These are phyloP conservation scores for Uromys caudimaculatus DNA, from an alignment of 2,797 vertebrate genomes.

Conservation along the genomic window DNA sequence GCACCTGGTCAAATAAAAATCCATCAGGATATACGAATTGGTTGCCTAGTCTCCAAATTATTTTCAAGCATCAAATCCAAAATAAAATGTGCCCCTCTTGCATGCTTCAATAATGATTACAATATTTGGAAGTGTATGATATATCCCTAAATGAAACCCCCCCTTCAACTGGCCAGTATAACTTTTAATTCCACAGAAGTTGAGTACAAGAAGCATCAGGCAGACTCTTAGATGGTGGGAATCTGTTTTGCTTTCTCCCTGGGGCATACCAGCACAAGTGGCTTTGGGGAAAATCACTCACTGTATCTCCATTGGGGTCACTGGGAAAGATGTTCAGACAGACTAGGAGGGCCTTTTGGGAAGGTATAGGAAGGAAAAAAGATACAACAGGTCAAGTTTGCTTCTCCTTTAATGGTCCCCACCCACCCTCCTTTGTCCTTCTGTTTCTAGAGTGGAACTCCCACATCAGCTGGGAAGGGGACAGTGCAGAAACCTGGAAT, in stretches of 20 bases:
- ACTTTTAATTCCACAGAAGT: not conserved
- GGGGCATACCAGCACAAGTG: not conserved
- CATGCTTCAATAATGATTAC: slow-evolving; percentile 78
- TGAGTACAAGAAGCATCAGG: not conserved
- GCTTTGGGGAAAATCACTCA: not conserved
- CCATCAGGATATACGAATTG: slow-evolving; percentile 81
- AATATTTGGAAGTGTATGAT: slow-evolving; percentile 62
- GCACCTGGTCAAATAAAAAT: slow-evolving; percentile 87
- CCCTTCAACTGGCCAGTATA: not conserved
- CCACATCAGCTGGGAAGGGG: not conserved
- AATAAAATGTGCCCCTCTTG: slow-evolving; percentile 83
- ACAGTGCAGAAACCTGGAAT: not conserved
- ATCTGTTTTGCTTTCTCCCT: not conserved
- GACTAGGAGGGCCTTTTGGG: not conserved
- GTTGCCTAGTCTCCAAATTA: slow-evolving; percentile 80
- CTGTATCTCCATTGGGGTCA: not conserved
- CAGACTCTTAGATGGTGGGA: not conserved
- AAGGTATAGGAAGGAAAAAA: not conserved
- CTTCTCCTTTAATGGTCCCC: not conserved
- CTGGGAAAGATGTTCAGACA: not conserved
- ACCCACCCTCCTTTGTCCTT: slow-evolving; percentile 5
- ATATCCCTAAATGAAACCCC: not conserved
- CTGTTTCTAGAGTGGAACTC: slow-evolving; percentile 27
- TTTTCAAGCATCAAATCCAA: slow-evolving; percentile 78
- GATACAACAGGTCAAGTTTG: not conserved